These are phyloP conservation scores for Spea hammondii DNA, from an alignment of 2,797 vertebrate genomes.

Conservation along the genomic window DNA sequence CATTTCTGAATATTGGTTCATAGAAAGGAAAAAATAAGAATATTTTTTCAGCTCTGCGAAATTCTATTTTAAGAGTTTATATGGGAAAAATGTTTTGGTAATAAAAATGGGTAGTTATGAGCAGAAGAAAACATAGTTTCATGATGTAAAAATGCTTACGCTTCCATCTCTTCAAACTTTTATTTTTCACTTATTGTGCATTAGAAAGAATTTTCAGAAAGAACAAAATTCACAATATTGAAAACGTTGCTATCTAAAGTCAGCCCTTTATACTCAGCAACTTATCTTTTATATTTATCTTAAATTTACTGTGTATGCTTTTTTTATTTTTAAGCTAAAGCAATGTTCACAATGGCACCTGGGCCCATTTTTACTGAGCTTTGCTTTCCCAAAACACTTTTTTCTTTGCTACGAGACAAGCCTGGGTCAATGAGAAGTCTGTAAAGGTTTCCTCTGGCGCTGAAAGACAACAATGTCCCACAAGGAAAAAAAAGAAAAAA, in stretches of 20 bases:
- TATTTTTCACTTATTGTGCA: constrained; percentile 45
- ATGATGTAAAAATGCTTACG: constrained; percentile 38
- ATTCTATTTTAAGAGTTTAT: constrained; percentile 8
- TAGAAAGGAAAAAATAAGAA: too few relatives aligned
- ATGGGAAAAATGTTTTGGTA: too few relatives aligned
- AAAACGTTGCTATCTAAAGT: constrained; percentile 9
- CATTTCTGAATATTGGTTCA: too few relatives aligned
- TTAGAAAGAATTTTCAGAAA: constrained; percentile 40
- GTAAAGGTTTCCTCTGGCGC: not conserved
- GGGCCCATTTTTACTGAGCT: constrained; percentile 33
- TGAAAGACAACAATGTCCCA: not conserved
- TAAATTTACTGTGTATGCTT: constrained; percentile 48
- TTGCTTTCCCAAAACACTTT: constrained; percentile 31
- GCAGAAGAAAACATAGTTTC: not conserved
- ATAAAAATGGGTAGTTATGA: not conserved
- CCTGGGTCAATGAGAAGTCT: not conserved
- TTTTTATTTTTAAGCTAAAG: constrained; percentile 48
- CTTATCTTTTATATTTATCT: constrained; percentile 48
- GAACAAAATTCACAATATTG: constrained; percentile 32
- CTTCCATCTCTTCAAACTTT: constrained; percentile 13
- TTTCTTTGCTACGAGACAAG: not conserved
- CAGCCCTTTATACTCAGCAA: constrained; percentile 44
- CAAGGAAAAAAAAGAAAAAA: not conserved
- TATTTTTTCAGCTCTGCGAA: not conserved
- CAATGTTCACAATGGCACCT: constrained; percentile 35